Evolutionary conservation across 2,113 vertebrate species (phyloP).

Genomic region (Apodemus speciosus): DNA sequence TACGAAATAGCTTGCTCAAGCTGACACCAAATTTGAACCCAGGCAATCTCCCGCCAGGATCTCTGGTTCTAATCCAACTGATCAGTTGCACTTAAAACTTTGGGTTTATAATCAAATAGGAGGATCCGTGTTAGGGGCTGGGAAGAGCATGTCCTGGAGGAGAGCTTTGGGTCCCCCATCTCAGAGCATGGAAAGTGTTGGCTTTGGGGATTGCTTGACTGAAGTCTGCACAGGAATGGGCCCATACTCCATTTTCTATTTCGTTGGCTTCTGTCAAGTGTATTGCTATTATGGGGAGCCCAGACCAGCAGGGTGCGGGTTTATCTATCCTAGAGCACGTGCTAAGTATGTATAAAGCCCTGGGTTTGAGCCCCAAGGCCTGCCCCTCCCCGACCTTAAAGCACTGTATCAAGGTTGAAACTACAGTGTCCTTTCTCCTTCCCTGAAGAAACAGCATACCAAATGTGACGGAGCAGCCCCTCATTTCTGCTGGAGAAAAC

Average conservation of each 20-base stretch:
- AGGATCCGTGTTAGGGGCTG: neutral
- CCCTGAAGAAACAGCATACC: slow-evolving; percentile 88
- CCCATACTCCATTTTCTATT: neutral
- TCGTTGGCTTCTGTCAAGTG: neutral
- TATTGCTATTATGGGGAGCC: neutral
- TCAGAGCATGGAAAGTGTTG: neutral
- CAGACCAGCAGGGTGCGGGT: neutral
- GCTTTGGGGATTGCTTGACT: neutral
- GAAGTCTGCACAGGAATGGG: neutral
- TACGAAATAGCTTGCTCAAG: neutral
- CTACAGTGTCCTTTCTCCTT: slow-evolving; percentile 5
- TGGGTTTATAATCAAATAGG: neutral
- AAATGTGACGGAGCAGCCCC: slow-evolving; percentile 86
- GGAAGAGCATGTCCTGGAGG: neutral
- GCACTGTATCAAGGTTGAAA: neutral
- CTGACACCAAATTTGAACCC: neutral
- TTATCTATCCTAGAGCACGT: neutral
- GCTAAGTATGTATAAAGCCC: neutral
- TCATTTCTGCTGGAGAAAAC: slow-evolving; percentile 89
- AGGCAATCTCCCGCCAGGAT: neutral
- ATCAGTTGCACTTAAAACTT: accelerated
- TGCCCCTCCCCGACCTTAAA: neutral
- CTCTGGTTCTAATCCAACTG: neutral
- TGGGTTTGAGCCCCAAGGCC: neutral
- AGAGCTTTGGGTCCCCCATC: neutral